A percentile compares a stretch with the other conserved stretches of the same genome.
Conservation (phyloP, 2,113 vertebrate species). For the Elachura formosa region DNA sequence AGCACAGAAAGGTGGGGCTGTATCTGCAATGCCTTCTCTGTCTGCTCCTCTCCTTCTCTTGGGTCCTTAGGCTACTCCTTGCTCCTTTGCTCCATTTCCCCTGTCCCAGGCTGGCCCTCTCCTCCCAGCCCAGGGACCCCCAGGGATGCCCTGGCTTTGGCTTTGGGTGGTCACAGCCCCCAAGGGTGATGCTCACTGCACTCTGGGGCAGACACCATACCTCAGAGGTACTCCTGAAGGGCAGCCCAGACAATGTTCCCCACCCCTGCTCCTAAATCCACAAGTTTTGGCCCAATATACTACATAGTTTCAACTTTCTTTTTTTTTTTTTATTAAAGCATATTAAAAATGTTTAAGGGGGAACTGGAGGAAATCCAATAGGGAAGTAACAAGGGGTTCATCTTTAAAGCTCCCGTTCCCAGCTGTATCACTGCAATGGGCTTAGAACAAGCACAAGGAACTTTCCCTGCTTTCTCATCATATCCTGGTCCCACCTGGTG, state of each 20-base stretch:
- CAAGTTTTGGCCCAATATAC: neutral
- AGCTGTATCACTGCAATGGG: neutral
- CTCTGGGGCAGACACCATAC: neutral
- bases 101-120: too few species aligned
- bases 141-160: neutral
- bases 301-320: neutral
- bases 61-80: neutral
- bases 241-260: neutral
- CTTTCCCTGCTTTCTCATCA: neutral
- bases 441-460: neutral
- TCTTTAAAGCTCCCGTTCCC: neutral
- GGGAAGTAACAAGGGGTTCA: neutral
- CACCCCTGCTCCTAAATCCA: neutral
- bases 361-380: neutral
- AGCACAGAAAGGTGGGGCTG: too few species aligned
- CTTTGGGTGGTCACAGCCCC: neutral
- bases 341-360: neutral
- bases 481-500: neutral
- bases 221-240: neutral
- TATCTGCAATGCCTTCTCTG: rapidly evolving
- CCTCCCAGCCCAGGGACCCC: too few species aligned
- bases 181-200: too few species aligned
- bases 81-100: rapidly evolving
- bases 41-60: neutral
- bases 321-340: neutral